Evolutionary conservation across 2,797 vertebrate genomes (phyloP).

Genomic region (Tragopan temminckii): DNA sequence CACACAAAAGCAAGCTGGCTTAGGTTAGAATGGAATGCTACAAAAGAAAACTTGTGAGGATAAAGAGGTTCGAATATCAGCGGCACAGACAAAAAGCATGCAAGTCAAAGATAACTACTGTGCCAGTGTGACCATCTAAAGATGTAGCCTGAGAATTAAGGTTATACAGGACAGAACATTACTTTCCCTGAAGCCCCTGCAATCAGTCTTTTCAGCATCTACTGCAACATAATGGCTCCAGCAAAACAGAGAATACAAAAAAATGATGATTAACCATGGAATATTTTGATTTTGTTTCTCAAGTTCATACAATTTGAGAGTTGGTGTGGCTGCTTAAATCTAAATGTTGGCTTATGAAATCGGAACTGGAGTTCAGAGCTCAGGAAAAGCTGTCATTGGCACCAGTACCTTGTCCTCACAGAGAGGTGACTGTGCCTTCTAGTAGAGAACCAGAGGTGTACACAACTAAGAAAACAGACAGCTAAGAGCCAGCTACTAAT

Average conservation of each 20-base stretch:
- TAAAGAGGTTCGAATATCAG: neutral
- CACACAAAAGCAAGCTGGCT: constrained; percentile 26
- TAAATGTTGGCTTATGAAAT: neutral
- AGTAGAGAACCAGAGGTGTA: neutral
- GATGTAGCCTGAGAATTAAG: neutral
- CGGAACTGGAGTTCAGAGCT: neutral
- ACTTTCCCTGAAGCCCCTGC: constrained; percentile 34
- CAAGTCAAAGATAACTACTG: neutral
- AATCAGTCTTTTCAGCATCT: neutral
- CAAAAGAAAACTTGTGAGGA: neutral
- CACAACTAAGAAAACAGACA: neutral
- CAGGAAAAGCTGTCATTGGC: neutral
- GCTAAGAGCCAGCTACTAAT: neutral
- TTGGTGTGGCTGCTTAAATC: neutral
- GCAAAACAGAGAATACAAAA: neutral
- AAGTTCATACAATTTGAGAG: neutral
- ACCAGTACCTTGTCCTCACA: neutral
- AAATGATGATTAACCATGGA: neutral
- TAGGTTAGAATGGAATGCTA: neutral
- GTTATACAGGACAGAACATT: neutral
- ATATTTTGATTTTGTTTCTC: constrained; percentile 6
- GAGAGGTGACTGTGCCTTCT: neutral
- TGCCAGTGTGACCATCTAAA: neutral
- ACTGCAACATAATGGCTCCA: constrained; percentile 6
- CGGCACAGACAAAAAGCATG: neutral